Base-by-base conservation (phyloP, 2,888 invertebrate species). In the Leucophora obtusa region DNA sequence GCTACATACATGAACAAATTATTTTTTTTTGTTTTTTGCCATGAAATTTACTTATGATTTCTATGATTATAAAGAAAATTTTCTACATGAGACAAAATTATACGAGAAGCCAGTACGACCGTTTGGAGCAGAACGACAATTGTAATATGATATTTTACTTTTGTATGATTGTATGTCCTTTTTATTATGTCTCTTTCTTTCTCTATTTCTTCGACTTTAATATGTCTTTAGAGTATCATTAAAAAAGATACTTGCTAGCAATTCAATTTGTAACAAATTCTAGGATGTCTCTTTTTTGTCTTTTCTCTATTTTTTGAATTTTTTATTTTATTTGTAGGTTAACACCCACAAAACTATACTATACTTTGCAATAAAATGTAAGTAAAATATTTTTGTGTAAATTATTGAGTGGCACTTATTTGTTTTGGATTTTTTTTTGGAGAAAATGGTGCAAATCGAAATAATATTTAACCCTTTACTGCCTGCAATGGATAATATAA, bases 231-330 rank as follows among this genome's bases (percentile, higher is more conserved):
- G 75, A 35, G 75, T 68, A 76, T 72, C 75, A 80, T 76, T 80
- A 80, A 79, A 76, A 74, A 66, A 56, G 70, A 54, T 77, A 60
- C 66, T 77, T 66, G 59, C 65, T 66, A 60, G 76, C 76, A 81
- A 81, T 81, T 81, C 73, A 81, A 81, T 81, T 81, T 81, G 73
- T 73, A 70, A 73, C 69, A 15, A 76, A 66, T 73, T 74, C 76
- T 63, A 73, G 28, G 59, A 78, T 76, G 65, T 47, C 63, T 58
- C 60, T 35, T 18, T 69, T 73, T 1, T 17, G 15, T 62, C 35
- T 10, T 18, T 18, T 58, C 8, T 28, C 15, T 59, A 6, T 15
- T 15, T n/a, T 11, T 28, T 10, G 50, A 15, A 14, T 15, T 35
- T 38, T 73, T 35, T 51, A 53, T 76, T 66, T 65, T 59, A 74